A percentile compares a stretch with the other conserved stretches of the same genome.
These are phyloP conservation scores for Aspidiotus rigidus DNA, from an alignment of 2,888 invertebrate genomes.

Conservation along the genomic window DNA sequence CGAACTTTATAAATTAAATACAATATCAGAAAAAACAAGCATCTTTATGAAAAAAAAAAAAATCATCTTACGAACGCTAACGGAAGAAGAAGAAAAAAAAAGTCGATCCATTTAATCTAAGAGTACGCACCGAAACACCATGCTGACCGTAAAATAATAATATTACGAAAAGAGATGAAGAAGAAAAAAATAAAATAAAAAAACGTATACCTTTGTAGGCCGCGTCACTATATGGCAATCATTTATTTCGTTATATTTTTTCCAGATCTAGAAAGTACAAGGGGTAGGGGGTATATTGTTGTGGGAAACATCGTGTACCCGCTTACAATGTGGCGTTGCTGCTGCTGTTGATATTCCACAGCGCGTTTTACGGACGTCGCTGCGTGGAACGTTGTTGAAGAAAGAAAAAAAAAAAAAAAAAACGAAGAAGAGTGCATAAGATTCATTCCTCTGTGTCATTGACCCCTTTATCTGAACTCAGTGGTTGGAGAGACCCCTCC, in stretches of 20 bases:
- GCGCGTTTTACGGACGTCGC: not conserved
- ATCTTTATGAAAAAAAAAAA: too few species aligned
- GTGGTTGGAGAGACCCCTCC: slow-evolving; percentile 23
- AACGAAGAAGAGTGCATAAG: slow-evolving; percentile 13
- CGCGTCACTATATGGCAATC: not conserved
- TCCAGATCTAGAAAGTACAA: slow-evolving; percentile 2
- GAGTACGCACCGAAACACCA: too few species aligned
- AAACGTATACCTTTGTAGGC: not conserved
- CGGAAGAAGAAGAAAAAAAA: too few species aligned
- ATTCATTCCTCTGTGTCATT: slow-evolving; percentile 30
- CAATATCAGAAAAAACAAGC: too few species aligned
- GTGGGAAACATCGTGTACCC: not conserved
- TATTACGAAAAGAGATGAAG: too few species aligned
- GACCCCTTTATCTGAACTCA: slow-evolving; percentile 31
- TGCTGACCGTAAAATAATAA: too few species aligned
- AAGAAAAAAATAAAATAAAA: not conserved
- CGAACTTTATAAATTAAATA: too few species aligned
- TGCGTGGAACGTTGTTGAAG: not conserved
- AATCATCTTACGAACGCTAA: too few species aligned
- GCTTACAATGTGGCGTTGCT: not conserved
- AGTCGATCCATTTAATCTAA: too few species aligned
- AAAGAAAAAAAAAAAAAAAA: not conserved
- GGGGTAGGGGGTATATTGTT: slow-evolving; percentile 4
- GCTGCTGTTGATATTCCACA: not conserved
- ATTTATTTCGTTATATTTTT: slow-evolving; percentile 4